Conservation (phyloP, 2,113 vertebrate species). For the Pristiophorus japonicus region DNA sequence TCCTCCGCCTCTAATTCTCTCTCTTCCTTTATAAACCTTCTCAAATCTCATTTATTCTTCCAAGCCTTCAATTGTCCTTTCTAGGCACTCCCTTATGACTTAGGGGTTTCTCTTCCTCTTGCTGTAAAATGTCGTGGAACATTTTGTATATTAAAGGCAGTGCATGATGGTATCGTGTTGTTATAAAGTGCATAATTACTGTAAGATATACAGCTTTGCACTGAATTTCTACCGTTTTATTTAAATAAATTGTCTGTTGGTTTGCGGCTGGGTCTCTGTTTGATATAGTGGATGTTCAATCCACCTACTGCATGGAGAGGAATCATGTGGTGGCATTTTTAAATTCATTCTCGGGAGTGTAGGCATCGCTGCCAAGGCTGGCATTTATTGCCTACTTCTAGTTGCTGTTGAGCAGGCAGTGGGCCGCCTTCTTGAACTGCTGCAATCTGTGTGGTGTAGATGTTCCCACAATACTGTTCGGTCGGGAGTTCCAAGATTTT, state of each 20-base stretch:
- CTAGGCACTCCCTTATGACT: neutral
- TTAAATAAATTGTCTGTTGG: neutral
- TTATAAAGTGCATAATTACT: neutral
- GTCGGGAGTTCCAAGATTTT: neutral
- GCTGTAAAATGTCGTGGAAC: neutral
- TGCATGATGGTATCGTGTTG: too few relatives aligned
- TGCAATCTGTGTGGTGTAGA: neutral
- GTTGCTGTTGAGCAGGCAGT: neutral
- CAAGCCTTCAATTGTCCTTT: neutral
- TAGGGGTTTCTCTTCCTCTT: neutral
- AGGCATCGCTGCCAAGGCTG: neutral
- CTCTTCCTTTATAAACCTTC: neutral
- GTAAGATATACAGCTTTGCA: neutral
- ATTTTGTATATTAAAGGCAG: neutral
- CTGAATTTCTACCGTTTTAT: neutral
- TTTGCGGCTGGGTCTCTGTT: neutral
- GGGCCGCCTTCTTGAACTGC: neutral
- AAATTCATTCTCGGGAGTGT: neutral
- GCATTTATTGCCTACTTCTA: neutral
- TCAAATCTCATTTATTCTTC: neutral
- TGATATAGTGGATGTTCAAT: neutral
- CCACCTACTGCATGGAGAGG: neutral
- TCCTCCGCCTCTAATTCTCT: neutral
- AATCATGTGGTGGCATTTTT: neutral
- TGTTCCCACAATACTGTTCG: neutral